These are phyloP conservation scores for Pinctada fucata DNA, from an alignment of 2,888 invertebrate genomes.

Conservation along the genomic window DNA sequence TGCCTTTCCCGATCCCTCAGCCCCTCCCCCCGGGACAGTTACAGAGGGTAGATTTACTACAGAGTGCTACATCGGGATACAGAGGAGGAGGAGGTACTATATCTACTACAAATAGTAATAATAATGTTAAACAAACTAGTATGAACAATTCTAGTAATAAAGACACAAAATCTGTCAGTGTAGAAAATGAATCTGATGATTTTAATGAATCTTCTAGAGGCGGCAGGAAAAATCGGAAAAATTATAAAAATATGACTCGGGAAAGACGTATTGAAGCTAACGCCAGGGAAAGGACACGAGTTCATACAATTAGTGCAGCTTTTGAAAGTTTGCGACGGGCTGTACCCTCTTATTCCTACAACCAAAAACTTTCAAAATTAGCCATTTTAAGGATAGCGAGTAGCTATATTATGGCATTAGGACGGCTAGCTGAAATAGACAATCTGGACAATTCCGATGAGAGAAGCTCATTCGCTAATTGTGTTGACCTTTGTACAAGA, in stretches of 20 bases:
- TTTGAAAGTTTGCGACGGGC: slow-evolving; percentile 91
- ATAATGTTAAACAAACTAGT: slow-evolving; percentile 18
- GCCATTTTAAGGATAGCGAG: slow-evolving; percentile 95
- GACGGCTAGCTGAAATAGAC: slow-evolving; percentile 86
- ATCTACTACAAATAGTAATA: slow-evolving; percentile 11
- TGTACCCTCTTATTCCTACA: slow-evolving; percentile 93
- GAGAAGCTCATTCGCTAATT: slow-evolving; percentile 83
- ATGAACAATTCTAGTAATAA: slow-evolving; percentile 19
- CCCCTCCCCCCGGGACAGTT: neutral
- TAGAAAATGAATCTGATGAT: slow-evolving; percentile 22
- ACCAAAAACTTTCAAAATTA: slow-evolving; percentile 94
- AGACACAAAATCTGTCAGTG: slow-evolving; percentile 1
- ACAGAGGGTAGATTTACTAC: slow-evolving; percentile 25
- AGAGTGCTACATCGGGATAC: slow-evolving; percentile 8
- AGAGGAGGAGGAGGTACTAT: neutral
- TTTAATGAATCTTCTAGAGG: slow-evolving; percentile 40
- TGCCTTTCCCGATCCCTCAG: slow-evolving; percentile 36
- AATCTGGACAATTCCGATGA: slow-evolving; percentile 79
- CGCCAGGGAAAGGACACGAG: slow-evolving; percentile 92
- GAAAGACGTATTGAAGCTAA: slow-evolving; percentile 96
- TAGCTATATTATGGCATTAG: slow-evolving; percentile 92
- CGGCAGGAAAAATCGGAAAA: slow-evolving; percentile 77
- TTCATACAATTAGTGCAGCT: slow-evolving; percentile 96
- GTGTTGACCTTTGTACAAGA: slow-evolving; percentile 91
- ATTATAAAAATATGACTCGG: slow-evolving; percentile 96